Percentiles rank a stretch among this genome's conserved stretches.
These are phyloP conservation scores for Boloria selene DNA, from an alignment of 2,888 invertebrate species.

Conservation along the genomic window DNA sequence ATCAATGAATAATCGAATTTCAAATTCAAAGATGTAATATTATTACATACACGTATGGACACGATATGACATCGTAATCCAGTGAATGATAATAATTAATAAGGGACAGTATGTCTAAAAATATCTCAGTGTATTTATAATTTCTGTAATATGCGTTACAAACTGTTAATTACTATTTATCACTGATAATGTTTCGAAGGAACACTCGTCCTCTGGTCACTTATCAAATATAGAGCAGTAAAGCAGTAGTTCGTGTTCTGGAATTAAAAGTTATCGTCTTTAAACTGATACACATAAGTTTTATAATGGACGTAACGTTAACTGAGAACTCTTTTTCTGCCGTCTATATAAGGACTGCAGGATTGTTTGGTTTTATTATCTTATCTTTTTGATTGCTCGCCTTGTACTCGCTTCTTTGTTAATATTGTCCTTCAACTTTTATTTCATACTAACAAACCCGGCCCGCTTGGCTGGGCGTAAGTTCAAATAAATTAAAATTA, in stretches of 20 bases:
- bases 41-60: background rate
- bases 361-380: conserved; percentile 33
- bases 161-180: conserved; percentile 17
- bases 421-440: conserved; percentile 32
- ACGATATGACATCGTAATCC: background rate
- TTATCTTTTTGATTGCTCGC: conserved; percentile 32
- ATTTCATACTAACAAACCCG: conserved; percentile 18
- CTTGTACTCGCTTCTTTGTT: conserved; percentile 33
- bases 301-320: background rate
- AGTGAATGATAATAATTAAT: conserved; percentile 6
- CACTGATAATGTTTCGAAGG: conserved; percentile 13
- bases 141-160: conserved; percentile 8
- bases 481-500: too few relatives aligned
- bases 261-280: conserved; percentile 12
- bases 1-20: too few relatives aligned
- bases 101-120: background rate
- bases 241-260: conserved; percentile 2
- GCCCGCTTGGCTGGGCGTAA: too few relatives aligned
- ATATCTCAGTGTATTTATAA: background rate
- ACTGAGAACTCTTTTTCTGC: background rate
- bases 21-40: too few relatives aligned
- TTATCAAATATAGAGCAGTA: conserved; percentile 31
- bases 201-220: conserved; percentile 22
- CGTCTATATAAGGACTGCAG: conserved; percentile 9
- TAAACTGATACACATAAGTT: conserved; percentile 4